Evolutionary conservation across 2,113 vertebrate genomes (phyloP), one percentile per base, ranked within the genome.

Genomic region (Beaufortia kweichowensis): DNA sequence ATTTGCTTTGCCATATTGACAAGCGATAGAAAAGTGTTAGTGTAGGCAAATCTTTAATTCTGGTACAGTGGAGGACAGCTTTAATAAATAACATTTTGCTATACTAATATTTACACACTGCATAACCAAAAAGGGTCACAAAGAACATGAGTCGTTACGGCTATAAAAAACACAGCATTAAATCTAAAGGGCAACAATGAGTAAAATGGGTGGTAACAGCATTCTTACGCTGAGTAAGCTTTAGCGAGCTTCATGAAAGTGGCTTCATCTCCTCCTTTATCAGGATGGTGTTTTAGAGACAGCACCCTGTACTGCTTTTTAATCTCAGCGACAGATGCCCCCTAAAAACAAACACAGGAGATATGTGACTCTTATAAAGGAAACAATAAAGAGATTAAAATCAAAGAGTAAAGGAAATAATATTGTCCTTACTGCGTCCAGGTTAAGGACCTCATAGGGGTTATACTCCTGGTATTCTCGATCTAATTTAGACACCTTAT

Each of bases 391-490:
- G 12, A 41, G 11, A 65, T 56, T 5, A 5, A 43, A 14, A 39
- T n/a, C 7, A 31, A 31, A 31, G 17, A 31, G 6, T 19, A 39
- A 24, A 17, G 59, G 4, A 21, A 39, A 71, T 14, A 61, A 26
- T 24, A 8, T 1, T 23, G n/a, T 88, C 90, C 93, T 95, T 93
- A 99, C 97, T 80, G 94, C 94, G 86, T 98, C 96, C 87, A 99
- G 91, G 87, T 92, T 92, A 86, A 98, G 92, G 75, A 98, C 94
- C 90, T 98, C 96, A 66, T 96, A 98, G 41, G 97, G 97, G 86
- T 99, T 98, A 85, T 99, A 98, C 84, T 99, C 97, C 89, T 99
- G 95, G 91, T 99, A 98, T 81, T 98, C 96, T 84, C 95, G 84
- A 87, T 99, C 97, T 63, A 98, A 93, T 90, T 97, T 98, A 81